Evolutionary conservation across 2,888 invertebrate species (phyloP).

Genomic region (Synanthedon andrenaeformis): DNA sequence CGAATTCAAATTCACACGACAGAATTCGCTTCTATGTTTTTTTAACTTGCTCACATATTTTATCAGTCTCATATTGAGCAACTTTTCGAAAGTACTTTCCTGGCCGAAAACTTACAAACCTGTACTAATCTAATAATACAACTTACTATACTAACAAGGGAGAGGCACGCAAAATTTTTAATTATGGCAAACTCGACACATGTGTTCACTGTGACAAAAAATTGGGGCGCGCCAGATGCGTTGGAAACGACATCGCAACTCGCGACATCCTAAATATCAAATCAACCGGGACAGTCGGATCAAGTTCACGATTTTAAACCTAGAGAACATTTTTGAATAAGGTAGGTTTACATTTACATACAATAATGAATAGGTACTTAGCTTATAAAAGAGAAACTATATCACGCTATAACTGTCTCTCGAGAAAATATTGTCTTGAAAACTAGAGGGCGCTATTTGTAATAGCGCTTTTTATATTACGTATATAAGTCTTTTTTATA

Average conservation of each 20-base stretch:
- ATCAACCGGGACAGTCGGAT: not conserved
- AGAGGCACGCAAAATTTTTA: not conserved
- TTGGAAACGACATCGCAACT: not conserved
- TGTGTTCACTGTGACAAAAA: not conserved
- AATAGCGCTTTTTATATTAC: no score
- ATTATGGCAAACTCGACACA: not conserved
- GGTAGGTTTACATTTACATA: no score
- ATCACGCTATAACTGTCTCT: not conserved
- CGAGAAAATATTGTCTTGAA: not conserved
- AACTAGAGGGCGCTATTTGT: no score
- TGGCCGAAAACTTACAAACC: not conserved
- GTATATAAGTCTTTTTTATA: no score
- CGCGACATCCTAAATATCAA: not conserved
- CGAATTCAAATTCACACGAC: no score
- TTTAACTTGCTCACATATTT: not conserved
- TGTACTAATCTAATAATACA: not conserved
- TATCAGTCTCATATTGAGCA: not conserved
- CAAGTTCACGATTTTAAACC: not conserved
- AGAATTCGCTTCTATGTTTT: no score
- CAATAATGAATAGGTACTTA: no score
- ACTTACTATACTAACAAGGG: not conserved
- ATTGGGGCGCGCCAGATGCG: not conserved
- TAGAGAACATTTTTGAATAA: not conserved
- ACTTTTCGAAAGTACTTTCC: not conserved
- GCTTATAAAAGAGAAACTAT: no score